A percentile compares a stretch with the other conserved stretches of the same genome.
phyloP scores from a whole-genome alignment of 2,888 invertebrate species.

The Eupeodes luniger region DNA sequence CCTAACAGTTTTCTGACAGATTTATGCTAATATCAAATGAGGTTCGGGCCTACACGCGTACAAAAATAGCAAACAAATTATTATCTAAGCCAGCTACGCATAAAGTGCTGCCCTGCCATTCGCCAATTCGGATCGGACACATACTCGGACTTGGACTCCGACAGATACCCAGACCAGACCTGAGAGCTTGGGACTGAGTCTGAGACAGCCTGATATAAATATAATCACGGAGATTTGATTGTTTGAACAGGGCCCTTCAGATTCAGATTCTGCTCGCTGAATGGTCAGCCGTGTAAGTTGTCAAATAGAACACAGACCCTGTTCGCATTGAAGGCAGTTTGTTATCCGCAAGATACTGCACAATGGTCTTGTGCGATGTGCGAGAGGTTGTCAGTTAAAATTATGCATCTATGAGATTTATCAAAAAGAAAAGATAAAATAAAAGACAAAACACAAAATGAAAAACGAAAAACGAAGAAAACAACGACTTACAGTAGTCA shows the following conservation, averaged over 20 bases:
- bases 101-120: constrained; percentile 56
- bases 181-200: constrained; percentile 30
- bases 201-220: constrained; percentile 69
- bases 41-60: constrained; percentile 60
- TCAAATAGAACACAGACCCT: constrained; percentile 77
- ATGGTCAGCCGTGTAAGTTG: constrained; percentile 77
- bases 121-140: constrained; percentile 23
- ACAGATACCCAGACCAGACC: constrained; percentile 51
- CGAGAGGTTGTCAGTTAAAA: constrained; percentile 47
- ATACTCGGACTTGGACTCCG: constrained; percentile 45
- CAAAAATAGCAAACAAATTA: constrained; percentile 35
- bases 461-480: background rate
- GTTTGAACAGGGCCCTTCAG: constrained; percentile 69
- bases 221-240: constrained; percentile 72
- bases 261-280: constrained; percentile 55
- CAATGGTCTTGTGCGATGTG: constrained; percentile 17
- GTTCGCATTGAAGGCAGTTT: constrained; percentile 70
- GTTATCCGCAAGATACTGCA: constrained; percentile 39
- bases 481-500: constrained; percentile 68
- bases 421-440: constrained; percentile 9
- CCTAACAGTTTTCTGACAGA: constrained; percentile 74
- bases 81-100: constrained; percentile 72
- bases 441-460: background rate
- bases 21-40: constrained; percentile 76
- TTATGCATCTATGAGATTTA: constrained; percentile 52